phyloP scores from a whole-genome alignment of 2,113 vertebrate genomes.

The Embiotoca jacksoni region DNA sequence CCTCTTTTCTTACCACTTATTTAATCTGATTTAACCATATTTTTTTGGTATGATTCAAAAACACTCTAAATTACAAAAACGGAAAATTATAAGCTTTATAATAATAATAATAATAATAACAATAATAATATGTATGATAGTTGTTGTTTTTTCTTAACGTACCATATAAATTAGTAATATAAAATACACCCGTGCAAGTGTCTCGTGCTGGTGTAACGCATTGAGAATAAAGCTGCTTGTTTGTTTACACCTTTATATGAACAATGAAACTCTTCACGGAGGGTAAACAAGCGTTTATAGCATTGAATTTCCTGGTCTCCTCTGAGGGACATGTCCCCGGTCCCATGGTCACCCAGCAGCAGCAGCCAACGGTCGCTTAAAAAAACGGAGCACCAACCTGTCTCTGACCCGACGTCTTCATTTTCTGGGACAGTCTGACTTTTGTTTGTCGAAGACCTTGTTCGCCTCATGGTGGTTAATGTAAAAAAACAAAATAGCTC shows the following conservation, averaged over 20 bases:
- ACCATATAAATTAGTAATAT: too few relatives aligned
- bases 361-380: slow-evolving; percentile 10
- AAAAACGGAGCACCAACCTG: slow-evolving; percentile 62
- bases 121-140: too few relatives aligned
- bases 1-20: too few relatives aligned
- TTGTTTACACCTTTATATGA: background rate
- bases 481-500: background rate
- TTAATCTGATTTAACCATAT: too few relatives aligned
- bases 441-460: slow-evolving; percentile 64
- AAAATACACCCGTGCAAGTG: too few relatives aligned
- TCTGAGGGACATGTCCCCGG: slow-evolving; percentile 12
- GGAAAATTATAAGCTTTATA: too few relatives aligned
- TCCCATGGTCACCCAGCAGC: background rate
- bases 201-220: background rate
- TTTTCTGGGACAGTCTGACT: slow-evolving; percentile 23
- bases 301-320: too few relatives aligned
- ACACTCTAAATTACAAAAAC: too few relatives aligned
- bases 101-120: too few relatives aligned
- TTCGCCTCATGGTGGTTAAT: slow-evolving; percentile 71
- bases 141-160: too few relatives aligned
- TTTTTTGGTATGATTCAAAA: too few relatives aligned
- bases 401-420: slow-evolving; percentile 42
- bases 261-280: background rate
- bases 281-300: background rate
- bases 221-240: background rate